These are phyloP conservation scores for Myopa testacea DNA, from an alignment of 2,888 invertebrate species.

Conservation along the genomic window DNA sequence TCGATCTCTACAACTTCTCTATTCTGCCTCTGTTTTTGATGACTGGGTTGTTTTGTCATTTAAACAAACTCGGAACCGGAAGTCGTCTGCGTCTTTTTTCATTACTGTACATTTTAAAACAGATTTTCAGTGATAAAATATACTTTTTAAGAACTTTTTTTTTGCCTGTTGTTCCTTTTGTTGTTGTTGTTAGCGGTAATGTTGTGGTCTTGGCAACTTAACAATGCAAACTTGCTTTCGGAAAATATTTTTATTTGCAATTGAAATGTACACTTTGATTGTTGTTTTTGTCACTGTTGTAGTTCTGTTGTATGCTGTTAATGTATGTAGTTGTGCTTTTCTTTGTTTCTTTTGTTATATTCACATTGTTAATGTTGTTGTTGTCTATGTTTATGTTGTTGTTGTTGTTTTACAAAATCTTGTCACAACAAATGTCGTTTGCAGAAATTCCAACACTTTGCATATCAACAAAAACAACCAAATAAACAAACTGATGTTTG, in stretches of 20 bases:
- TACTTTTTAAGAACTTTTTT: no score
- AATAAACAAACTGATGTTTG: not conserved
- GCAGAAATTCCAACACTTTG: slow-evolving; percentile 33
- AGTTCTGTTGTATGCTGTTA: not conserved
- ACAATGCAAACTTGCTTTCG: slow-evolving; percentile 8
- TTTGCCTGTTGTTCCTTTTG: slow-evolving; percentile 17
- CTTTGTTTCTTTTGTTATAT: no score
- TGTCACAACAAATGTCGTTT: slow-evolving; percentile 40
- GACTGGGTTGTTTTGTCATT: slow-evolving; percentile 20
- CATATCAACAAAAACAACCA: slow-evolving; percentile 4
- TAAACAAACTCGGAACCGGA: slow-evolving; percentile 57
- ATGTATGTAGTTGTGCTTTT: no score
- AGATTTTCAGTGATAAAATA: slow-evolving; percentile 49
- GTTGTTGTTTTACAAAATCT: slow-evolving; percentile 23
- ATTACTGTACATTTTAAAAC: slow-evolving; percentile 34
- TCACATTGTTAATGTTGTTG: not conserved
- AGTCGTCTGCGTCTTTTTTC: slow-evolving; percentile 24
- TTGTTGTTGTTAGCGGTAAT: slow-evolving; percentile 36
- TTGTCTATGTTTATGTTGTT: not conserved
- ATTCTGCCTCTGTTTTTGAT: not conserved
- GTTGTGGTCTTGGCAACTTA: slow-evolving; percentile 35
- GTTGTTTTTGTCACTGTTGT: slow-evolving; percentile 19
- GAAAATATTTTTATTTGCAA: slow-evolving; percentile 54
- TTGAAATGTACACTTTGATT: slow-evolving; percentile 42
- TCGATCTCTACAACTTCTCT: no score